These are phyloP conservation scores for Melanchra persicariae DNA, from an alignment of 2,888 invertebrate genomes.

Conservation along the genomic window DNA sequence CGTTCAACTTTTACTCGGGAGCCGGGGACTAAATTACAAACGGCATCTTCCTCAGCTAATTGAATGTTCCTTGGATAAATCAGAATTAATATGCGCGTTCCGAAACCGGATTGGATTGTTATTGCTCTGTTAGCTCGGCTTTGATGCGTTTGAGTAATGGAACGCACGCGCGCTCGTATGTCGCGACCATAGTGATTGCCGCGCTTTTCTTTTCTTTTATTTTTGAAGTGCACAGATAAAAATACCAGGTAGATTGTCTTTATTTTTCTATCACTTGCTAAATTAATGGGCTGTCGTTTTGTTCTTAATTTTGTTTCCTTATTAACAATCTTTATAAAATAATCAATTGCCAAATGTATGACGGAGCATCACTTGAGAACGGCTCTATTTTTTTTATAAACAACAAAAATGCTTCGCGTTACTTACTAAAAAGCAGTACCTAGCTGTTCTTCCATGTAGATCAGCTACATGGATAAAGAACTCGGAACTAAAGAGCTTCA, in stretches of 20 bases:
- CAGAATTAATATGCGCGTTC: conserved; percentile 79
- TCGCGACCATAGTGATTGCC: conserved; percentile 64
- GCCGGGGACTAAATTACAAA: conserved; percentile 73
- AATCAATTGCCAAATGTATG: too few relatives aligned
- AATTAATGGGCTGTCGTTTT: conserved; percentile 15
- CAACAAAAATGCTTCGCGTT: too few relatives aligned
- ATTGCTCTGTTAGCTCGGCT: conserved; percentile 77
- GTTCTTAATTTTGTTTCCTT: neutral
- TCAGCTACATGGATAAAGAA: too few relatives aligned
- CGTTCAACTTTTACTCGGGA: conserved; percentile 59
- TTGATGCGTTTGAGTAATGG: conserved; percentile 75
- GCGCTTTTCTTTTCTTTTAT: conserved; percentile 39
- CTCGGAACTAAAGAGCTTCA: too few relatives aligned
- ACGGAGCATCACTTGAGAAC: too few relatives aligned
- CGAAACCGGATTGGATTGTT: conserved; percentile 76
- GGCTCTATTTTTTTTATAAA: too few relatives aligned
- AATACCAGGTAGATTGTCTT: conserved; percentile 37
- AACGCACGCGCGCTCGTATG: conserved; percentile 65
- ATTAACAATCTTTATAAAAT: too few relatives aligned
- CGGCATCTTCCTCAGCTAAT: conserved; percentile 80
- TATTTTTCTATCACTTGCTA: conserved; percentile 2
- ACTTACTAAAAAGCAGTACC: too few relatives aligned
- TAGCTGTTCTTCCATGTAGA: too few relatives aligned
- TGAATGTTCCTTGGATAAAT: conserved; percentile 83
- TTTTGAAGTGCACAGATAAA: conserved; percentile 34